Evolutionary conservation across 2,888 invertebrate species (phyloP), one percentile per base, ranked within the genome.

Genomic region (Macaria notata): DNA sequence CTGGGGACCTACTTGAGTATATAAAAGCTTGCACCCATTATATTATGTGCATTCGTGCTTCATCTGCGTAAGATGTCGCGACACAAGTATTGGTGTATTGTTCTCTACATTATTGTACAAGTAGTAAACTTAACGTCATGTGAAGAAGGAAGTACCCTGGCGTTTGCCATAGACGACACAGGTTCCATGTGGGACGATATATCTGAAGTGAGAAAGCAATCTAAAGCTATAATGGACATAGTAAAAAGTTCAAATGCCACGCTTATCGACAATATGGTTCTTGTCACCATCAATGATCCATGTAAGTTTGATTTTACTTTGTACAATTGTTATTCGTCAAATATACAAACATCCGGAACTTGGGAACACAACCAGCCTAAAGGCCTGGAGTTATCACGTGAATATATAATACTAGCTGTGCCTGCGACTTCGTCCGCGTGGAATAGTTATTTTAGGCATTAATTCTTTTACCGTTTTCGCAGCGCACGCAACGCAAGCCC

Each of bases 201-300:
- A 33, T 0, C 0, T 0, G 62, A 70, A 54, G 72, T 79, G 0
- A 71, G 31, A 56, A 3, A 3, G 0, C 68, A 62, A 31, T 67
- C 66, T 3, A 54, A 65, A 9, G 50, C 33, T 3, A 73, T 79
- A 4, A 59, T 72, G 49, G 31, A 76, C 33, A 52, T 66, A 5
- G 69, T 77, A 0, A 59, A 69, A 4, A 58, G 59, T 8, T 63
- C 66, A 33, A 72, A 70, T 44, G 46, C 68, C 1, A 75, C 69
- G 46, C 63, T 69, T 33, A 71, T 77, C 3, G 31, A 65, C 9
- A 70, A 79, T 41, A 69, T 77, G 42, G 69, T 79, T 4, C 56
- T 79, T 3, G 73, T 79, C 4, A 77, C 75, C 0, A 71, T 79
- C 30, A 79, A 76, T 42, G 77, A 79, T 64, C 76, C 76, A 59